These are phyloP conservation scores for Elysia crispata DNA, from an alignment of 2,888 invertebrate genomes.

Conservation along the genomic window DNA sequence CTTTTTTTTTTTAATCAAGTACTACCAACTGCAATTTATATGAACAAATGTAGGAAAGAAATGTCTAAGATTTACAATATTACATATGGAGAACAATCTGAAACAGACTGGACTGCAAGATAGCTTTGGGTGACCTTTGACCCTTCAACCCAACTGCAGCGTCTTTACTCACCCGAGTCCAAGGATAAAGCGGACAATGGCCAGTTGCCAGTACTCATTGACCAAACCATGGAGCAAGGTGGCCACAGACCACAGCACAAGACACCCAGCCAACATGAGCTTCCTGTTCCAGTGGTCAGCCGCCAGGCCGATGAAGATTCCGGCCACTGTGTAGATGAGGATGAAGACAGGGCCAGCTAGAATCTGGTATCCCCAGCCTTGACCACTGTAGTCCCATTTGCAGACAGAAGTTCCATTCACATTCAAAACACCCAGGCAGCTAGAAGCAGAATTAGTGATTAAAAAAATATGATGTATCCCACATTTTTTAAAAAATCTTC, in stretches of 20 bases:
- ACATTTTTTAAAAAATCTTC: too few species aligned
- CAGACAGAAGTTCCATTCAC: constrained; percentile 84
- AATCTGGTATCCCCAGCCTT: constrained; percentile 94
- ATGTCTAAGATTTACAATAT: too few species aligned
- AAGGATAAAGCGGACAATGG: constrained; percentile 89
- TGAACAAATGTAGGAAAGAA: too few species aligned
- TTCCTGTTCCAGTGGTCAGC: constrained; percentile 80
- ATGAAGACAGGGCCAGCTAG: constrained; percentile 95
- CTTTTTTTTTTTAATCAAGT: too few species aligned
- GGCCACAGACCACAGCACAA: constrained; percentile 88
- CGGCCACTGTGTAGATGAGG: constrained; percentile 91
- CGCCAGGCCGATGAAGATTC: constrained; percentile 88
- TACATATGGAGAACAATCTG: too few species aligned
- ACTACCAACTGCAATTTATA: too few species aligned
- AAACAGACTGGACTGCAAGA: too few species aligned
- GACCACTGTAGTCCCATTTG: constrained; percentile 94
- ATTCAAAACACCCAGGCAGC: constrained; percentile 52
- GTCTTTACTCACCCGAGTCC: constrained; percentile 88
- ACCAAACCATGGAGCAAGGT: constrained; percentile 91
- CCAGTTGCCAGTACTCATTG: constrained; percentile 92
- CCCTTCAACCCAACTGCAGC: too few species aligned
- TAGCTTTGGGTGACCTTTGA: too few species aligned
- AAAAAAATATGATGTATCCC: too few species aligned
- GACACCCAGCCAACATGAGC: constrained; percentile 85
- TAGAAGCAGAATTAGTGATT: too few species aligned